Conservation (phyloP, 2,797 vertebrate genomes). For the Crypturellus tataupa region DNA sequence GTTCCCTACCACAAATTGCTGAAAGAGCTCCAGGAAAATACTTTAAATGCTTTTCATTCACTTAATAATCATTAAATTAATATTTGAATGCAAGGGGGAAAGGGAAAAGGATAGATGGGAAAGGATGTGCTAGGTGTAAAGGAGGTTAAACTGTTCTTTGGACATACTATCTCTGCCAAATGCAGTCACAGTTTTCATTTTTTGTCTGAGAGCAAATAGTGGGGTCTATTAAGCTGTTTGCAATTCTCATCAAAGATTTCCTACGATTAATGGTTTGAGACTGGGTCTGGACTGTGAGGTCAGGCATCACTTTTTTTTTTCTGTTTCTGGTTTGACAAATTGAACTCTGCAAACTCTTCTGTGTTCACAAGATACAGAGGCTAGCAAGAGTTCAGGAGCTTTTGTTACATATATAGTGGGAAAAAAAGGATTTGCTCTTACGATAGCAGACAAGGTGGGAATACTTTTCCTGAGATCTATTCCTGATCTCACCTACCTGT, state of each 20-base stretch:
- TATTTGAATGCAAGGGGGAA: background rate
- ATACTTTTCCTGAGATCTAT: background rate
- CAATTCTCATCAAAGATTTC: background rate
- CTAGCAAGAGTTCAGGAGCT: background rate
- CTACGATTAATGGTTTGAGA: background rate
- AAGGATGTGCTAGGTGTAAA: background rate
- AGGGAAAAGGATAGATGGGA: background rate
- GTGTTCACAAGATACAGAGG: background rate
- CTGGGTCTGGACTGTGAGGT: background rate
- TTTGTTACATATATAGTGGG: background rate
- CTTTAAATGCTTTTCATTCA: background rate
- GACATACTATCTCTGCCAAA: background rate
- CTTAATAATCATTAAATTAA: background rate
- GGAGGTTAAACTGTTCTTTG: background rate
- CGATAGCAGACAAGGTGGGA: background rate
- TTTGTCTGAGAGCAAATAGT: background rate
- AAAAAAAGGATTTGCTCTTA: background rate
- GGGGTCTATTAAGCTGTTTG: background rate
- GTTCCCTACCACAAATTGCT: background rate
- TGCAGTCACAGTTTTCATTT: background rate
- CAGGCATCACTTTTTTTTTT: fast-evolving
- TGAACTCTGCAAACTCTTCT: background rate
- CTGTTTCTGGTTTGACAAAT: background rate
- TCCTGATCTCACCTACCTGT: background rate
- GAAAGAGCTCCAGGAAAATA: background rate